phyloP scores from a whole-genome alignment of 2,113 vertebrate genomes.

The Odontesthes bonariensis region DNA sequence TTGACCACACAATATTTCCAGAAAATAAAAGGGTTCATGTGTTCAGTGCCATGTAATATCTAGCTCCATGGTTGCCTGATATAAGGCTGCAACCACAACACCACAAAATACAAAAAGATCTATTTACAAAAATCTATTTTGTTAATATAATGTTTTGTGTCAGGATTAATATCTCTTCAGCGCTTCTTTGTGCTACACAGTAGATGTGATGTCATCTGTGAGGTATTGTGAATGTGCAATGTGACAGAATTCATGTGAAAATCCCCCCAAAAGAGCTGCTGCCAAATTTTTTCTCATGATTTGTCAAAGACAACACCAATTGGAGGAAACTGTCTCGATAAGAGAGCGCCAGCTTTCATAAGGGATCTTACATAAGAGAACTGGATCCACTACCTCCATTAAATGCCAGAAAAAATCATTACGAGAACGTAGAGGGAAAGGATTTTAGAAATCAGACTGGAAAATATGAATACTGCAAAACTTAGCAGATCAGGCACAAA shows the following conservation, averaged over 20 bases:
- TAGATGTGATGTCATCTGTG: slow-evolving; percentile 3
- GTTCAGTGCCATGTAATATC: not conserved
- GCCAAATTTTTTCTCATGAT: slow-evolving; percentile 37
- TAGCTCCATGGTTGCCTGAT: not conserved
- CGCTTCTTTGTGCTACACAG: not conserved
- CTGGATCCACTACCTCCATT: slow-evolving; percentile 5
- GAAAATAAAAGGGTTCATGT: too few species aligned
- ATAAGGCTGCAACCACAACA: not conserved
- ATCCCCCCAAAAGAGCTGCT: slow-evolving; percentile 2
- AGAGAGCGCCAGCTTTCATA: not conserved
- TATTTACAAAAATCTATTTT: not conserved
- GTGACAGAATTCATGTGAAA: slow-evolving; percentile 28
- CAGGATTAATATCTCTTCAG: not conserved
- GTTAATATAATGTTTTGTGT: not conserved
- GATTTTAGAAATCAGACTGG: not conserved
- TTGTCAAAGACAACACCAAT: slow-evolving; percentile 21
- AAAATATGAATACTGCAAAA: not conserved
- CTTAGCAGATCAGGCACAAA: not conserved
- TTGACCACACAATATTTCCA: not conserved
- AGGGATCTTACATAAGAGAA: slow-evolving; percentile 15
- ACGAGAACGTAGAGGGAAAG: not conserved
- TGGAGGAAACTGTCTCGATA: slow-evolving; percentile 14
- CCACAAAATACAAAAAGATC: not conserved
- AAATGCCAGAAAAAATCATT: slow-evolving; percentile 11
- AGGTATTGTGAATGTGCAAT: slow-evolving; percentile 9